These are phyloP conservation scores for Enteromius anoplus DNA, from an alignment of 2,797 vertebrate species.

Conservation along the genomic window DNA sequence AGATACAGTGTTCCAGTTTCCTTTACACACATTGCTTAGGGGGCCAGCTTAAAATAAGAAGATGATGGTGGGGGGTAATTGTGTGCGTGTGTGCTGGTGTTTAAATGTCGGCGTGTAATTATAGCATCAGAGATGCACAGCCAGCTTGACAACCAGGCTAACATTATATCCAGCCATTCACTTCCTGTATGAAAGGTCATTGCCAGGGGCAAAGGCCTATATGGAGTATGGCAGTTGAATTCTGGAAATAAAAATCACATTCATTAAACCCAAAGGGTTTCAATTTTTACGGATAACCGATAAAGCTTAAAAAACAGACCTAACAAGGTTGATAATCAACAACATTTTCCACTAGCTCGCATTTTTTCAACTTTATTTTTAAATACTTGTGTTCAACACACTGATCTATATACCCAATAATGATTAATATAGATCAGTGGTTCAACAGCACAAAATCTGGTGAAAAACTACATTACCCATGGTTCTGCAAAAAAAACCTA, in stretches of 20 bases:
- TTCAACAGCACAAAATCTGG: too few species aligned
- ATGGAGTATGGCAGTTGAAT: background rate
- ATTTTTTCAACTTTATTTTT: background rate
- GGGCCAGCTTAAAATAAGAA: conserved; percentile 53
- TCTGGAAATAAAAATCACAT: background rate
- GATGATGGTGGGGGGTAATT: conserved; percentile 65
- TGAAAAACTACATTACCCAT: background rate
- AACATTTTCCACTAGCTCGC: background rate
- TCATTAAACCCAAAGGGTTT: too few species aligned
- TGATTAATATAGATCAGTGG: too few species aligned
- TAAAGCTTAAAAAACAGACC: background rate
- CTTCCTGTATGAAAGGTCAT: conserved; percentile 50
- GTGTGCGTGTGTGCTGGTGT: conserved; percentile 51
- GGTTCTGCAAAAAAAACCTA: background rate
- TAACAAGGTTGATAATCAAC: background rate
- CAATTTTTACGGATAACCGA: background rate
- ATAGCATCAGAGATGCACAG: conserved; percentile 45
- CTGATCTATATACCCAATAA: too few species aligned
- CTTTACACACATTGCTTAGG: conserved; percentile 52
- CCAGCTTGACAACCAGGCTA: conserved; percentile 45
- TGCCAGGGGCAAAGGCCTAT: background rate
- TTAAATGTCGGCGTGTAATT: conserved; percentile 60
- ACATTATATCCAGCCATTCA: conserved; percentile 12
- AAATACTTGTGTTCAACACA: background rate
- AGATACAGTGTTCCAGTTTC: conserved; percentile 79